Evolutionary conservation across 2,113 vertebrate genomes (phyloP), one percentile per base, ranked within the genome.

Genomic region (Girardinichthys multiradiatus): DNA sequence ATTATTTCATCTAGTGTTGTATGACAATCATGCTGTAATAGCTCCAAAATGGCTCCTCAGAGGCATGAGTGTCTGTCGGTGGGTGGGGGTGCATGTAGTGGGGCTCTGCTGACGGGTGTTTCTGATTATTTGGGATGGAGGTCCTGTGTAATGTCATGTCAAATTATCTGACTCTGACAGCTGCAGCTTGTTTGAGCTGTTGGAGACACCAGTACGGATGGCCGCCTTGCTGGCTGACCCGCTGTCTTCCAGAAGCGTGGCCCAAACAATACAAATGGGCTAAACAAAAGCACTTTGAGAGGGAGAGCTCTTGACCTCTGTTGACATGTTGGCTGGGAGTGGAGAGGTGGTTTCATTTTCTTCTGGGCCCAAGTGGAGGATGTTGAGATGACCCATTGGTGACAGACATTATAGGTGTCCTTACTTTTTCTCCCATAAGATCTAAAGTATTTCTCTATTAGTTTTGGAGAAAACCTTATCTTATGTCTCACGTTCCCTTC

Each of bases 91-190:
- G 94, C 94, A 93, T 87, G 94, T 67, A 59, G 78, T 21, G 57
- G 72, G 65, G 81, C 69, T 82, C 83, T 79, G 79, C 61, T 42
- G 48, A 94, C 93, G 95, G 95, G 95, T 97, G 97, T 96, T 97
- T 97, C 96, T 97, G 95, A 98, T 99, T 98, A 98, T 95, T 94
- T 76, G 91, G 93, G 95, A 95, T 93, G 94, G 95, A 94, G 89
- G 95, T 94, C 94, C 97, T 99, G 97, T 92, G 91, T 95, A 96
- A 95, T 95, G 95, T 99, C 98, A 97, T 89, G 95, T 96, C 95
- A 95, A 97, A 98, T 98, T 96, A 96, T 95, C 92, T 86, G 92
- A 94, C 93, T 94, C 93, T 97, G 97, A 97, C 96, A 98, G 96
- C 96, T 95, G 92, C 95, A 93, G 95, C 95, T 94, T 92, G 94